Percentiles rank a stretch among this genome's conserved stretches.
Evolutionary conservation across 2,113 vertebrate genomes (phyloP).

Genomic region (Callospermophilus lateralis): DNA sequence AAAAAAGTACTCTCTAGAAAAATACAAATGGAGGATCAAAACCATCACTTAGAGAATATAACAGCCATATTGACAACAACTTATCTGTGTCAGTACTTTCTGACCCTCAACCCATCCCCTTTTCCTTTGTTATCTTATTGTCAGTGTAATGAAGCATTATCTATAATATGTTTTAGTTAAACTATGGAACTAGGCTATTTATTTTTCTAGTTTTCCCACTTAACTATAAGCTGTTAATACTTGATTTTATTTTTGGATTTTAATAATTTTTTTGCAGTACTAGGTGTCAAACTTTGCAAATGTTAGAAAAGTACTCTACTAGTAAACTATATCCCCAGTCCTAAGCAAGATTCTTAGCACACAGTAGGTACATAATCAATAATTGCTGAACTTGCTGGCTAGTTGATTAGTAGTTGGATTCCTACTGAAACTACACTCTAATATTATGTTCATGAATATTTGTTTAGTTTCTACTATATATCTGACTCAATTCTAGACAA

Average conservation of each 20-base stretch:
- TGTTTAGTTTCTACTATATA: not conserved
- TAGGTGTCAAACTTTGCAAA: not conserved
- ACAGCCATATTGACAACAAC: not conserved
- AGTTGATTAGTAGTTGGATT: slow-evolving; percentile 29
- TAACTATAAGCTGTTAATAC: not conserved
- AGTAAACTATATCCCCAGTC: not conserved
- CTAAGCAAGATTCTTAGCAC: not conserved
- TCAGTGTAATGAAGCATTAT: not conserved
- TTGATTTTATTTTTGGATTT: slow-evolving; percentile 13
- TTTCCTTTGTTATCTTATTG: not conserved
- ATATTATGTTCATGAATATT: slow-evolving; percentile 3
- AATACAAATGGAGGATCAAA: not conserved
- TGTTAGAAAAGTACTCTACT: not conserved
- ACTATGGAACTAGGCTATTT: not conserved
- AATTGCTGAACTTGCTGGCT: not conserved
- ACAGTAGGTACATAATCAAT: not conserved
- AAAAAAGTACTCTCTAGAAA: not conserved
- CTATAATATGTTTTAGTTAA: not conserved
- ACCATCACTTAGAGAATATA: not conserved
- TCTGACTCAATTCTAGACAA: not conserved
- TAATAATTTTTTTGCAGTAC: not conserved
- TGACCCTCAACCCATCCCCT: not conserved
- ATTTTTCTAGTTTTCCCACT: not conserved
- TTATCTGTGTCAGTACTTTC: not conserved
- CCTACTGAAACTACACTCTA: not conserved